These are phyloP conservation scores for Muricea muricata DNA, from an alignment of 92 coral and sea anemone species.

Conservation along the genomic window DNA sequence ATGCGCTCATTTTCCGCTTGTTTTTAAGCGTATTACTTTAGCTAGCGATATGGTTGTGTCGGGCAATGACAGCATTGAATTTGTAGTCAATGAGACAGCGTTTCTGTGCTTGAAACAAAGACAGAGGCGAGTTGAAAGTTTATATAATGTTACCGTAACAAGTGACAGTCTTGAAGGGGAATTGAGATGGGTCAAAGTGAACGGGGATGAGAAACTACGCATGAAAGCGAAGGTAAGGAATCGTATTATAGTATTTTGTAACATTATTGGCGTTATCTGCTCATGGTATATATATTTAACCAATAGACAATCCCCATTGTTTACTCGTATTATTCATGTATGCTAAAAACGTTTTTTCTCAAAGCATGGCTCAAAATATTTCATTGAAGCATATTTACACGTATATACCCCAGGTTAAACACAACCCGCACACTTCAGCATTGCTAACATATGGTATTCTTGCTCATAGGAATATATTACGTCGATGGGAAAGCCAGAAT, in stretches of 20 bases:
- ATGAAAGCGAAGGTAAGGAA: conserved; percentile 35
- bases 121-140: conserved; percentile 28
- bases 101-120: conserved; percentile 12
- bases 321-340: not conserved
- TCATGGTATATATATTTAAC: not conserved
- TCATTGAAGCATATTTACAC: not conserved
- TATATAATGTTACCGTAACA: conserved; percentile 12
- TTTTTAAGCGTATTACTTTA: conserved; percentile 10
- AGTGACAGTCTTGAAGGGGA: conserved; percentile 24
- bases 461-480: conserved; percentile 26
- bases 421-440: not conserved
- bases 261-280: not conserved
- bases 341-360: not conserved
- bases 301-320: not conserved
- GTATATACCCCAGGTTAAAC: not conserved
- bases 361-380: not conserved
- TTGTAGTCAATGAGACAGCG: conserved; percentile 37
- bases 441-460: not conserved
- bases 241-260: not conserved
- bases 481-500: conserved; percentile 37
- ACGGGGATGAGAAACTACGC: conserved; percentile 37
- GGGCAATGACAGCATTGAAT: conserved; percentile 31
- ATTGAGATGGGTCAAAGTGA: conserved; percentile 43
- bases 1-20: conserved; percentile 7
- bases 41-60: conserved; percentile 24